Base-by-base conservation (phyloP, 2,888 invertebrate genomes). In the Parascotia fuliginaria region DNA sequence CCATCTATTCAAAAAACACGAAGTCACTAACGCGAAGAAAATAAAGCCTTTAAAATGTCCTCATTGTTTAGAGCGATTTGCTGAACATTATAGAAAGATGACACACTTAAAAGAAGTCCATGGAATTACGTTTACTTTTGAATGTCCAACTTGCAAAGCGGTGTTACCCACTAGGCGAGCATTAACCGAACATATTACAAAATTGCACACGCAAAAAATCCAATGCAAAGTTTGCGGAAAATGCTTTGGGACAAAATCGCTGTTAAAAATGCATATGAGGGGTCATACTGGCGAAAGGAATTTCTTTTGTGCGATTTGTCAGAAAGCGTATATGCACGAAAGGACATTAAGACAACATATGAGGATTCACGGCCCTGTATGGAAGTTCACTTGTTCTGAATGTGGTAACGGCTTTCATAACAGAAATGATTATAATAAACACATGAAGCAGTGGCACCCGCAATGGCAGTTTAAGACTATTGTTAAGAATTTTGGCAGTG, bases 31-130 rank as follows among this genome's bases (percentile, higher is more conserved):
- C 42, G 60, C 79, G 0, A 90, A 89, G 55, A 87, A 85, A 33
- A 77, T 79, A 9, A 89, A 85, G 24, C 91, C 89, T 0, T 46
- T 90, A 3, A 91, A 90, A 74, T 92, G 92, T 50, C 85, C 91
- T 0, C 90, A 88, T 47, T 92, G 92, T 29, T 75, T 88, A 46
- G 89, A 92, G 58, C 65, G 92, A 6, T 92, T 92, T 39, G 74
- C 90, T 0, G 90, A 90, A 52, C 90, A 92, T 51, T 92, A 92
- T 37, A 77, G 77, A 1, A 90, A 90, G 48, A 90, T 92, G 90
- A 87, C 85, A 1, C 92, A 92, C 54, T 61, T 92, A 44, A 89
- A 82, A 55, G 84, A 86, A 49, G 83, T 74, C 0, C 92, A 92
- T 42, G 90, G 88, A 0, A 90, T 91, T 3, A 65, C 81, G 0